Evolutionary conservation across 2,888 invertebrate genomes (phyloP), one percentile per base, ranked within the genome.

Genomic region (Lucinisca nassula): DNA sequence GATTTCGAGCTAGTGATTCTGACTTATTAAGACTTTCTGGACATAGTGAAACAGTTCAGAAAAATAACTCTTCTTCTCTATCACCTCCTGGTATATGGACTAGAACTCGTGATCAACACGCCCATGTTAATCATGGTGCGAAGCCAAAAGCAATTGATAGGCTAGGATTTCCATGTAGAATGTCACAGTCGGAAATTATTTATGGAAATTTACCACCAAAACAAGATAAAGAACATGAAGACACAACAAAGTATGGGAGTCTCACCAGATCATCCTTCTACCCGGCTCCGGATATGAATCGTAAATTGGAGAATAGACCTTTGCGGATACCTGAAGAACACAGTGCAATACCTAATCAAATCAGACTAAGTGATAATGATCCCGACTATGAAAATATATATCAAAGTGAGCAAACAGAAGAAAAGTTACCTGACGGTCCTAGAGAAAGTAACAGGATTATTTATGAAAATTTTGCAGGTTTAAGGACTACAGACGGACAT

Each of bases 321-420:
- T 24, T 45, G 49, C 27, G 3, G 51, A 84, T 51, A 24, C 72
- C 45, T 14, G 51, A 37, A 72, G 40, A 55, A 14, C 0, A 40
- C 17, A 81, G 61, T 58, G 38, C 72, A n/a, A 55, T 37, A 21
- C 14, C n/a, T 30, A 24, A 49, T 35, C 21, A 49, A 35, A 72
- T 49, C 35, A 49, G 37, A 24, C 51, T 45, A 51, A 35, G 55
- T 37, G 81, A 82, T 67, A 78, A 35, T 51, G 87, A 70, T 14
- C 84, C 87, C 12, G 82, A 90, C 80, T 90, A 90, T 78, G 90
- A 90, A 82, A 90, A 90, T 72, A 72, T 90, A 38, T 83, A 58
- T 21, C 67, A 73, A 38, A 76, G 49, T 37, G 72, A 73, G 32
- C 38, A 70, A n/a, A 74, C 78, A 35, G 84, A 70, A 24, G 58